Evolutionary conservation across 2,888 invertebrate species (phyloP).

Genomic region (Ochlodes sylvanus): DNA sequence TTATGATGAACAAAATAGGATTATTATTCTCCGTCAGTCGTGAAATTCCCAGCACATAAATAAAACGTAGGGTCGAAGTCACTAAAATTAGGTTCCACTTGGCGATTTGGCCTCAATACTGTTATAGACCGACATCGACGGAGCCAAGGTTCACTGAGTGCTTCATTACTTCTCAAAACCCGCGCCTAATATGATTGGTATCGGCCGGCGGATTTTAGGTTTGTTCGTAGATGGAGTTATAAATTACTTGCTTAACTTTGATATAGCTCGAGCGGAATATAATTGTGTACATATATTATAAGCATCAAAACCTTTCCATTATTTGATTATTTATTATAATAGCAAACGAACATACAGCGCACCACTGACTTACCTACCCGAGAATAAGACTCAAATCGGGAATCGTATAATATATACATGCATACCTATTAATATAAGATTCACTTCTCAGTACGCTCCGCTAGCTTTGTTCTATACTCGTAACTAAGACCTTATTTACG

Average conservation of each 20-base stretch:
- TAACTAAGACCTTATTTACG: not conserved
- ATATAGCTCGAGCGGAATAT: no score
- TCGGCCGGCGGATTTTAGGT: not conserved
- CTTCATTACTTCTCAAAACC: constrained; percentile 4
- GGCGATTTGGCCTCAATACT: constrained; percentile 45
- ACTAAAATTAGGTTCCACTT: constrained; percentile 40
- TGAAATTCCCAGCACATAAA: not conserved
- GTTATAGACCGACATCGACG: constrained; percentile 43
- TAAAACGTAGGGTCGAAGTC: constrained; percentile 3
- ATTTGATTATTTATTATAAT: no score
- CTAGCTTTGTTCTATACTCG: no score
- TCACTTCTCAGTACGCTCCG: no score
- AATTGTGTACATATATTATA: no score
- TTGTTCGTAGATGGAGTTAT: not conserved
- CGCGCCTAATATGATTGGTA: constrained; percentile 1
- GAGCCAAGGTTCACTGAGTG: constrained; percentile 44
- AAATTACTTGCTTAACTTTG: no score
- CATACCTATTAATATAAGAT: no score
- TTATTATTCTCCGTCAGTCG: not conserved
- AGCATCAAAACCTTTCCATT: no score
- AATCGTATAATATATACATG: no score
- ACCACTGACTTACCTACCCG: no score
- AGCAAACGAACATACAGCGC: no score
- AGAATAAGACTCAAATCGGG: no score
- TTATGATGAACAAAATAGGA: not conserved